phyloP scores from a whole-genome alignment of 2,797 vertebrate species.

The Spinus olivaceus region DNA sequence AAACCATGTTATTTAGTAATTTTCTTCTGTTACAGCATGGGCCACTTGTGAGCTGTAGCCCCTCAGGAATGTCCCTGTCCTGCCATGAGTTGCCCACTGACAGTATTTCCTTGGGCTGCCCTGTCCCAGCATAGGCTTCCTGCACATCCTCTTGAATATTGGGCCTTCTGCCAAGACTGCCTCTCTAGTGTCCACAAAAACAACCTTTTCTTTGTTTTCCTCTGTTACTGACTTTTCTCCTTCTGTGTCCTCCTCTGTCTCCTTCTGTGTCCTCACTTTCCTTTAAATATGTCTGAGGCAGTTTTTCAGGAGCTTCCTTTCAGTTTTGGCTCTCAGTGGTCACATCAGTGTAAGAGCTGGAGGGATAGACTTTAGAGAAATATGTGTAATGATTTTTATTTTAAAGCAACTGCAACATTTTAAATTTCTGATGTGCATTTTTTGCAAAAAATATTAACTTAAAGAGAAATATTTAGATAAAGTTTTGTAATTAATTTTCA shows the following conservation, averaged over 20 bases:
- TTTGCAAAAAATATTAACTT: not conserved
- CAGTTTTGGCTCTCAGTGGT: not conserved
- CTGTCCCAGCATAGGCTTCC: not conserved
- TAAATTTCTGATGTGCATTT: not conserved
- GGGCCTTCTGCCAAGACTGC: not conserved
- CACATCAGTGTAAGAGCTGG: not conserved
- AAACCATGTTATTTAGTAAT: not conserved
- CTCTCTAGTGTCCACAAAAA: not conserved
- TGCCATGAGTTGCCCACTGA: not conserved
- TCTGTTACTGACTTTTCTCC: not conserved
- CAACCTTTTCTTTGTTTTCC: accelerated
- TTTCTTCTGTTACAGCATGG: not conserved
- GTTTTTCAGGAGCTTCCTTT: not conserved
- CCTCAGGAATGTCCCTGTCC: not conserved
- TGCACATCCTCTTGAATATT: not conserved
- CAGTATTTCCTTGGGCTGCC: not conserved
- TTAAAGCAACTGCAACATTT: not conserved
- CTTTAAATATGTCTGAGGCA: not conserved
- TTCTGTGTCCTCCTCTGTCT: not conserved
- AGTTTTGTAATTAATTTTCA: not conserved
- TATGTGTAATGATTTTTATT: not conserved
- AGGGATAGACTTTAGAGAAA: not conserved
- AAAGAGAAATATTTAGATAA: not conserved
- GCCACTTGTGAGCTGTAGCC: not conserved
- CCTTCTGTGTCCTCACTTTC: not conserved